Conservation (phyloP, 1,140 invertebrate species). For the Nebria ingens region DNA sequence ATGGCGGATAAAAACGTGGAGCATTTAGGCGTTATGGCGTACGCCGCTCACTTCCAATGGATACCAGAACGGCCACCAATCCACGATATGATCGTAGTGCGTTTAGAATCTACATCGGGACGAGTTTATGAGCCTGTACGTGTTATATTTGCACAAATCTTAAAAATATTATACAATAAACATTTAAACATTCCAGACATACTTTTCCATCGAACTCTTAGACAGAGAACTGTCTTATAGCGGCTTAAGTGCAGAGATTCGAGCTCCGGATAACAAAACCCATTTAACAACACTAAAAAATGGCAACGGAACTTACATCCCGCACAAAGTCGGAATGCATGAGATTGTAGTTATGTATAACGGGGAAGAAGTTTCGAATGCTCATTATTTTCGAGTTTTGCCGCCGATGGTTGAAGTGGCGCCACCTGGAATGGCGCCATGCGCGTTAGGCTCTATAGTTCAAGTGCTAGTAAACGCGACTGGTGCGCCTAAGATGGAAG, state of each 20-base stretch:
- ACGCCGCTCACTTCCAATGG: conserved; percentile 82
- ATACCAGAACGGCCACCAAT: conserved; percentile 70
- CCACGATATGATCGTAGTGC: conserved; percentile 63
- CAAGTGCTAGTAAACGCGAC: conserved; percentile 89
- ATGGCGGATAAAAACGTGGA: conserved; percentile 91
- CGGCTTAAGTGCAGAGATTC: conserved; percentile 71
- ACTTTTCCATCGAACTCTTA: conserved; percentile 68
- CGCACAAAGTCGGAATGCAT: conserved; percentile 87
- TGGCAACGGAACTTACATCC: conserved; percentile 74
- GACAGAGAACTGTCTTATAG: conserved; percentile 66
- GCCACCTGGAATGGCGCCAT: conserved; percentile 87
- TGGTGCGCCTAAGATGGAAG: conserved; percentile 71
- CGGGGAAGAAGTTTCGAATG: conserved; percentile 40
- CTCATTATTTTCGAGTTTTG: conserved; percentile 75
- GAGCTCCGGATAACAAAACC: conserved; percentile 37
- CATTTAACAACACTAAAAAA: conserved; percentile 61
- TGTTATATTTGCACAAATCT: background rate
- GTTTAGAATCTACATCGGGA: conserved; percentile 67
- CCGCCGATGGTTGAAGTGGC: conserved; percentile 76
- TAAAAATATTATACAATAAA: background rate
- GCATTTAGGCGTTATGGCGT: conserved; percentile 93
- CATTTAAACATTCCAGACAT: conserved; percentile 47
- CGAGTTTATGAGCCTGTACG: conserved; percentile 71
- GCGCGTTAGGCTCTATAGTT: conserved; percentile 84
- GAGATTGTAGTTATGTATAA: conserved; percentile 58